Base-by-base conservation (phyloP, 2,797 vertebrate species). In the Alectoris magna region DNA sequence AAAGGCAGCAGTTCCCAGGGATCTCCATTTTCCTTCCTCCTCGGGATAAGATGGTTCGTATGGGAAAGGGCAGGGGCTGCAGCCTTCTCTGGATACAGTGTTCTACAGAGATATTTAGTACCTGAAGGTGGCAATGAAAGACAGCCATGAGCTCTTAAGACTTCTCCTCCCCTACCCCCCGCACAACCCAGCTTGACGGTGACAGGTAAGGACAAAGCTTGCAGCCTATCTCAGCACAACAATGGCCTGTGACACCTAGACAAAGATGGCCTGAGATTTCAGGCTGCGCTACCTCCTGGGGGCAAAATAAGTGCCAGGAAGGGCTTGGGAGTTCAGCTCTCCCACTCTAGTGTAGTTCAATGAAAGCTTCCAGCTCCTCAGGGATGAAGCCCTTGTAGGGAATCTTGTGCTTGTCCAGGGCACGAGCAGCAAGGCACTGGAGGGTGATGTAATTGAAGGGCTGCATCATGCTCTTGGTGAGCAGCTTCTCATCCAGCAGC, bases 371-470 rank as follows among this genome's bases (percentile, higher is more conserved):
- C 97, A 99, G 98, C 97, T 99, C 98, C 93, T 99, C 99, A 0
- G 99, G 99, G 97, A 99, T 99, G 70, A 99, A 98, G 34, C 99
- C 99, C 95, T 99, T 99, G 97, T 99, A 99, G 80, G 99, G 98
- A 77, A 99, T 97, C 98, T 99, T 98, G 98, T 99, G 98, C 96
- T 97, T 98, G 94, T 98, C 99, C 46, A 99, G 97, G 21, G 98
- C 98, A 8, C 98, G 98, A 56, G 99, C 99, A 5, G 99, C 99
- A 97, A 99, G 98, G 98, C 99, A 99, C 98, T 99, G 99, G 91
- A 99, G 98, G 90, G 98, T 99, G 95, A 99, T 89, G 67, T 99
- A 98, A 95, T 98, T 99, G 95, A 99, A 98, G 2, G 99, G 99
- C 96, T 98, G 98, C 84, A 99, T 97, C 62, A 98, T 97, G 60